phyloP scores from a whole-genome alignment of 2,888 invertebrate genomes.

The Allophyes oxyacanthae region DNA sequence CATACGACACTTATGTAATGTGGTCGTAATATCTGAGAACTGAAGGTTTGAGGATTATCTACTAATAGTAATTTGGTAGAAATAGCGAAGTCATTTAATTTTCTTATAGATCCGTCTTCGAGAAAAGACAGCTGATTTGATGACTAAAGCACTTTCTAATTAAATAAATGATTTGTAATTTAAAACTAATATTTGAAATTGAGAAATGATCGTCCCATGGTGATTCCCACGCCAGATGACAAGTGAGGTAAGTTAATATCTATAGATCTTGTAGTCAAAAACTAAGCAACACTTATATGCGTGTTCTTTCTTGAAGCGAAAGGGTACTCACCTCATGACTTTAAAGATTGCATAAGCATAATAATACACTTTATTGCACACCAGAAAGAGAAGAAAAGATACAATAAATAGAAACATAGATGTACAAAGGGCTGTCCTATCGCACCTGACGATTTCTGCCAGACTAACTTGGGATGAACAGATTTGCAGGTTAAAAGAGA shows the following conservation, averaged over 20 bases:
- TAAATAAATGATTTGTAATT: slow-evolving; percentile 30
- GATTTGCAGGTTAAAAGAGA: too few relatives aligned
- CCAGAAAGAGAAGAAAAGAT: too few relatives aligned
- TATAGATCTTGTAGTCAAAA: not conserved
- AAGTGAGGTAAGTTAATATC: slow-evolving; percentile 2
- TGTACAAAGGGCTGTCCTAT: too few relatives aligned
- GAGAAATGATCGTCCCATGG: slow-evolving; percentile 12
- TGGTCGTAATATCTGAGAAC: slow-evolving; percentile 64
- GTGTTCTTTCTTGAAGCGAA: slow-evolving; percentile 2
- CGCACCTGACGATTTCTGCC: too few relatives aligned
- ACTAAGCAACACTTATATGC: too few relatives aligned
- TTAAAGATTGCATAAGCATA: too few relatives aligned
- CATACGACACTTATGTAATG: slow-evolving; percentile 57
- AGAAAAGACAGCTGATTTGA: slow-evolving; percentile 26
- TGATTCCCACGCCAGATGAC: slow-evolving; percentile 26
- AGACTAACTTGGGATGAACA: too few relatives aligned
- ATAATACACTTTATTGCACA: too few relatives aligned
- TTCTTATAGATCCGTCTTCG: slow-evolving; percentile 21
- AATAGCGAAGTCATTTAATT: slow-evolving; percentile 40
- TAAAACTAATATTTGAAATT: slow-evolving; percentile 23
- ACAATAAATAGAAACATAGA: too few relatives aligned
- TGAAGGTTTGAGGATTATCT: slow-evolving; percentile 46
- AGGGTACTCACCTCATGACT: slow-evolving; percentile 9
- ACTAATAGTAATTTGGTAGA: slow-evolving; percentile 39
- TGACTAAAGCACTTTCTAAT: slow-evolving; percentile 44